Percentiles rank a stretch among this genome's conserved stretches.
These are phyloP conservation scores for Eilema sororculum DNA, from an alignment of 2,888 invertebrate species.

Conservation along the genomic window DNA sequence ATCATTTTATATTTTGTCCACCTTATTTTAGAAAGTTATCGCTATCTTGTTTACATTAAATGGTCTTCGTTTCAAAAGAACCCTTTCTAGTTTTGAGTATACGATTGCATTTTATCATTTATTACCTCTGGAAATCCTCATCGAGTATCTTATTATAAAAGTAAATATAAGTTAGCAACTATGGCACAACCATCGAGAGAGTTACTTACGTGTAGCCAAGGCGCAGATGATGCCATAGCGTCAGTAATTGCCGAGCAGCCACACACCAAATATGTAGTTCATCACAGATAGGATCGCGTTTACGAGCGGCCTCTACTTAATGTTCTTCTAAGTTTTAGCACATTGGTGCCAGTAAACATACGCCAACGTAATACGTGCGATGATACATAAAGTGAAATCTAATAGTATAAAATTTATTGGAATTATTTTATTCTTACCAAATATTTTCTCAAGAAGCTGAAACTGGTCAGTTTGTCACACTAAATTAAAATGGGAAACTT, in stretches of 20 bases:
- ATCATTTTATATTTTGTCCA: neutral
- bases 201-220: neutral
- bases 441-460: no score
- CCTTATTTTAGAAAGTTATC: no score
- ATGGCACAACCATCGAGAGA: neutral
- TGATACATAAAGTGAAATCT: neutral
- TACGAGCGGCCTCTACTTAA: slow-evolving; percentile 44
- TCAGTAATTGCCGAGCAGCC: neutral
- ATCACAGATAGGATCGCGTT: slow-evolving; percentile 37
- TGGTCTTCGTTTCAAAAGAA: no score
- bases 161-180: neutral
- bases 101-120: no score
- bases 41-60: no score
- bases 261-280: slow-evolving; percentile 25
- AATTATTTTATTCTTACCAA: no score
- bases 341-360: slow-evolving; percentile 18
- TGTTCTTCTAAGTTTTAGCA: slow-evolving; percentile 42
- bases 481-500: no score
- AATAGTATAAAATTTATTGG: neutral
- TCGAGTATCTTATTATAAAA: no score
- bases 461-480: no score
- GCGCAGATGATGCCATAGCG: neutral
- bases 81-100: no score
- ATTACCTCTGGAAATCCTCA: no score
- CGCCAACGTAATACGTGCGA: slow-evolving; percentile 1